Percentiles rank a stretch among this genome's conserved stretches.
Conservation (phyloP, 2,113 vertebrate genomes). For the Sapayoa aenigma region DNA sequence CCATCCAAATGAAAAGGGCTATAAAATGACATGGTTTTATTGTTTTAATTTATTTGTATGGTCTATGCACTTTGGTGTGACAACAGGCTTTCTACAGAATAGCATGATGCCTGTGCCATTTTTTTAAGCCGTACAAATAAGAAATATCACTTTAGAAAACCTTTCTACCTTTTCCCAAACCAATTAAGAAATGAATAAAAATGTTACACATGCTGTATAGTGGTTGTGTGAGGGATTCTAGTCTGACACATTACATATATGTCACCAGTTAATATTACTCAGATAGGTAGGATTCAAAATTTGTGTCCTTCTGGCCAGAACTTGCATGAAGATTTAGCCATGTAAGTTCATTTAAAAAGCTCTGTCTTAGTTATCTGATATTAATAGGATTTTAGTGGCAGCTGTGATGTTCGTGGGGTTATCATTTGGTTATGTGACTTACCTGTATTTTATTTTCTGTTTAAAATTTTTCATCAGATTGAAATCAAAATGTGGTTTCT, state of each 20-base stretch:
- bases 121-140: not conserved
- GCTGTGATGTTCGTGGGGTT: not conserved
- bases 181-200: not conserved
- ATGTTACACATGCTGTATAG: not conserved
- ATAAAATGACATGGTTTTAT: not conserved
- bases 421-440: not conserved
- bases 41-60: not conserved
- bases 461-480: not conserved
- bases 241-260: not conserved
- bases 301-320: not conserved
- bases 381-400: not conserved
- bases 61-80: not conserved
- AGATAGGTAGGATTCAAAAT: not conserved
- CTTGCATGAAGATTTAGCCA: not conserved
- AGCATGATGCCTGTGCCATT: not conserved
- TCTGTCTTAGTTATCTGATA: not conserved
- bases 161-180: not conserved
- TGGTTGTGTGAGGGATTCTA: not conserved
- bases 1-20: not conserved
- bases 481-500: not conserved
- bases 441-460: not conserved
- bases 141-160: not conserved
- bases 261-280: not conserved
- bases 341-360: not conserved
- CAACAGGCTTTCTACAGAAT: not conserved